A percentile compares a stretch with the other conserved stretches of the same genome.
Evolutionary conservation across 2,888 invertebrate genomes (phyloP).

Genomic region (Drosophila nr. perissopoda): DNA sequence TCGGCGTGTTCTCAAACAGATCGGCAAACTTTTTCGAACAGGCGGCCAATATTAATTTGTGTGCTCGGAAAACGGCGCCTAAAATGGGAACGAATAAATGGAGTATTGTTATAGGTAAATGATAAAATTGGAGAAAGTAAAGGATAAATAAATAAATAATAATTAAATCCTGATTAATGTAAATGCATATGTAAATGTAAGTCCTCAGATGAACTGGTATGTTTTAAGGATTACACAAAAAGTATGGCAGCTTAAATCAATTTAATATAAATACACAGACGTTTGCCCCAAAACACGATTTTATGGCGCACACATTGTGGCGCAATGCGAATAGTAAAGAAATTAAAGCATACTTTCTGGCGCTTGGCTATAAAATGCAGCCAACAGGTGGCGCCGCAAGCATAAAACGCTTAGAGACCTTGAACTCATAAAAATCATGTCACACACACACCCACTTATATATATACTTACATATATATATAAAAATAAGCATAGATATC

Average conservation of each 20-base stretch:
- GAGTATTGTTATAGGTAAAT: background rate
- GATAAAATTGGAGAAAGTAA: background rate
- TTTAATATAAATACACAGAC: background rate
- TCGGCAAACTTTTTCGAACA: conserved; percentile 97
- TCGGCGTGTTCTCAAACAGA: conserved; percentile 94
- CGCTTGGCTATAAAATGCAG: conserved; percentile 28
- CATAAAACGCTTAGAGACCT: conserved; percentile 76
- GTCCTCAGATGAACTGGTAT: background rate
- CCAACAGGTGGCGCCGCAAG: conserved; percentile 73
- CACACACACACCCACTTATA: conserved; percentile 43
- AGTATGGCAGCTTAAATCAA: background rate
- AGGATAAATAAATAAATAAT: background rate
- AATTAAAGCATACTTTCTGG: conserved; percentile 60
- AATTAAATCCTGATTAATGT: background rate
- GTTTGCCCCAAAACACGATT: background rate
- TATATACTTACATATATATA: conserved; percentile 7
- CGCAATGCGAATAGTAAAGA: conserved; percentile 18
- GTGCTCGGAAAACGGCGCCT: conserved; percentile 96
- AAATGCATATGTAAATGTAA: background rate
- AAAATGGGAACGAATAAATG: conserved; percentile 71
- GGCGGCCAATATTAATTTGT: conserved; percentile 95
- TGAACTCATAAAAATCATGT: conserved; percentile 83
- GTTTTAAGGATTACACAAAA: background rate
- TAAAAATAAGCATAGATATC: conserved; percentile 22
- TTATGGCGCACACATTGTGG: conserved; percentile 13